Base-by-base conservation (phyloP, 2,113 vertebrate species). In the Hippotragus niger region DNA sequence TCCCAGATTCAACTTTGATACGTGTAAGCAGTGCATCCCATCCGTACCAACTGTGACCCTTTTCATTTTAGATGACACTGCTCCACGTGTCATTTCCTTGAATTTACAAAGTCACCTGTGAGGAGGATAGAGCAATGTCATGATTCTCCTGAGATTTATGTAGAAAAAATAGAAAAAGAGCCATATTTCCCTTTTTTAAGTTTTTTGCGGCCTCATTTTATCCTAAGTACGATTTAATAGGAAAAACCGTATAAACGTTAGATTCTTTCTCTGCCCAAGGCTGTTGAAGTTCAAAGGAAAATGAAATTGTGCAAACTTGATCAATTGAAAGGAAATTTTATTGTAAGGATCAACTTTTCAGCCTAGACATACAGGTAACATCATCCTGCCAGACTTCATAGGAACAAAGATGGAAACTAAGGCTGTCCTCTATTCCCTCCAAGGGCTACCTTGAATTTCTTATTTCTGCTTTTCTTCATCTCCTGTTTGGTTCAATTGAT, bases 21-120 rank as follows among this genome's bases (percentile, higher is more conserved):
- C 19, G 5, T 12, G 11, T 14, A 47, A 87, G 14, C 19, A 23
- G 2, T 0, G 1, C 15, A 19, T 4, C 0, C 3, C 1, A 1
- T 76, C 55, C 2, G 5, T 17, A 31, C 4, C 1, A 45, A 33
- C 43, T 86, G 10, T 23, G 9, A 50, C 13, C 12, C 36, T 91
- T 76, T 82, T 36, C 52, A 67, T 13, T 43, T 43, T 47, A 82
- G 93, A 45, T 40, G 84, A 15, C 4, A 9, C 2, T 2, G 27
- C 43, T 52, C 15, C 0, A 13, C n/a, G 13, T 2, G 19, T 23
- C 45, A 14, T 29, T 53, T 67, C 23, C 3, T 5, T 43, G n/a
- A 1, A 29, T 36, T 52, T 87, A 11, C 25, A 29, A 33, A 36
- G 29, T 47, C 47, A 64, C 17, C 40, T 50, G 7, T 29, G 67